Evolutionary conservation across 2,888 invertebrate genomes (phyloP).

Genomic region (Orgyia antiqua): DNA sequence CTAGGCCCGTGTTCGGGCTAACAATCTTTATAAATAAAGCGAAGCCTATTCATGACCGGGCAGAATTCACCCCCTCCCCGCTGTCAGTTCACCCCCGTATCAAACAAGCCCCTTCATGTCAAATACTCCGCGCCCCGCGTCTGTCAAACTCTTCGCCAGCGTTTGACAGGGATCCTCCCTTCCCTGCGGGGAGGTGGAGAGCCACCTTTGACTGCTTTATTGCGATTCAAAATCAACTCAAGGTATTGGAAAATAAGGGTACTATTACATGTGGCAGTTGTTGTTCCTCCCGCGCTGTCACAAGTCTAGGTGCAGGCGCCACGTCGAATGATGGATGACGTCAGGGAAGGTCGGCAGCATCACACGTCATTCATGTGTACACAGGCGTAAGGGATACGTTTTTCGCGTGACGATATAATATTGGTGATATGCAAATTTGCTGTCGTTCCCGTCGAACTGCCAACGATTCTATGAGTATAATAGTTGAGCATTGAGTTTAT

Average conservation of each 20-base stretch:
- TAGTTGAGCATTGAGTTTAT: conserved; percentile 26
- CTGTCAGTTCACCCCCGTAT: conserved; percentile 68
- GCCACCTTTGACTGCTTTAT: conserved; percentile 48
- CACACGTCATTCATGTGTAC: conserved; percentile 79
- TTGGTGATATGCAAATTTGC: conserved; percentile 76
- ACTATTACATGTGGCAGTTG: conserved; percentile 16
- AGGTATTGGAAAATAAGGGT: conserved; percentile 20
- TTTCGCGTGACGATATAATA: conserved; percentile 78
- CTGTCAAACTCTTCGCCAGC: conserved; percentile 78
- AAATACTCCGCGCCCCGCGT: conserved; percentile 78
- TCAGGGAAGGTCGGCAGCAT: conserved; percentile 76
- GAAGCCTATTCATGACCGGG: conserved; percentile 78
- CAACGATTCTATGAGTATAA: conserved; percentile 28
- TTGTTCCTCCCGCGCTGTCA: conserved; percentile 55
- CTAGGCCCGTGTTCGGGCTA: conserved; percentile 59
- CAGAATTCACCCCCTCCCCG: conserved; percentile 64
- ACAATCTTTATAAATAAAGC: conserved; percentile 78
- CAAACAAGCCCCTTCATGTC: conserved; percentile 79
- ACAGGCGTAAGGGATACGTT: conserved; percentile 78
- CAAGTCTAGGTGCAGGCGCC: conserved; percentile 77
- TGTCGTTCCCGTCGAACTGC: conserved; percentile 54
- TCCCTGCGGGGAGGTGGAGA: conserved; percentile 64
- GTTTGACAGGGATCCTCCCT: conserved; percentile 78
- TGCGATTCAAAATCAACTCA: conserved; percentile 26
- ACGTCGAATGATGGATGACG: conserved; percentile 77